Percentiles rank a stretch among this genome's conserved stretches.
Evolutionary conservation across 2,113 vertebrate species (phyloP).

Genomic region (Gallinago media): DNA sequence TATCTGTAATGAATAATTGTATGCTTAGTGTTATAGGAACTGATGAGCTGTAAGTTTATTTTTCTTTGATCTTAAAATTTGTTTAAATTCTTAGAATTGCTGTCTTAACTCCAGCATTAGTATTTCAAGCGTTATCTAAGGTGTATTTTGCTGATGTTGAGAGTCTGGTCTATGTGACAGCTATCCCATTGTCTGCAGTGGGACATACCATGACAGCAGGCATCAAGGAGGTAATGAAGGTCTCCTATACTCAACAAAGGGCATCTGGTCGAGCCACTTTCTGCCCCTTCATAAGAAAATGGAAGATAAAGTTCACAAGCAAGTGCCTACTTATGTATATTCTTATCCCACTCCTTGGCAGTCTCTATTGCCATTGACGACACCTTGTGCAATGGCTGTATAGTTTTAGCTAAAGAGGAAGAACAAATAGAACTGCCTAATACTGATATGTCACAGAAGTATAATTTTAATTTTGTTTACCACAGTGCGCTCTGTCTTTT

Average conservation of each 20-base stretch:
- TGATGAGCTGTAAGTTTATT: not conserved
- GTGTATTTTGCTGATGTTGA: conserved; percentile 12
- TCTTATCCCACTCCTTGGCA: not conserved
- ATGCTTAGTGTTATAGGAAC: not conserved
- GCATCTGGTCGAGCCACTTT: conserved; percentile 47
- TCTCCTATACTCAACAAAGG: conserved; percentile 48
- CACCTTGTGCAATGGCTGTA: not conserved
- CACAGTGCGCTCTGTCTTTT: not conserved
- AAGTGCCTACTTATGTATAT: conserved; percentile 38
- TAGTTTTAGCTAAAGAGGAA: not conserved
- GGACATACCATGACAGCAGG: conserved; percentile 41
- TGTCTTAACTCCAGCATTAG: not conserved
- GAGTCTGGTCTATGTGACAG: conserved; percentile 31
- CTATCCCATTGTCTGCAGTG: conserved; percentile 62
- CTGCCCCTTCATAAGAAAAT: conserved; percentile 56
- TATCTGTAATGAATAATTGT: not conserved
- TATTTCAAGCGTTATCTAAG: not conserved
- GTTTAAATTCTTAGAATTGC: not conserved
- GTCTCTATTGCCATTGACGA: not conserved
- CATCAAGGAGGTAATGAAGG: conserved; percentile 56
- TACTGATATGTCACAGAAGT: not conserved
- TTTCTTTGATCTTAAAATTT: not conserved
- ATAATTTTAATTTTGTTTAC: not conserved
- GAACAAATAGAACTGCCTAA: not conserved
- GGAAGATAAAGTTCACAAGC: conserved; percentile 65